phyloP scores from a whole-genome alignment of 1,140 invertebrate genomes.

The Popillia japonica region DNA sequence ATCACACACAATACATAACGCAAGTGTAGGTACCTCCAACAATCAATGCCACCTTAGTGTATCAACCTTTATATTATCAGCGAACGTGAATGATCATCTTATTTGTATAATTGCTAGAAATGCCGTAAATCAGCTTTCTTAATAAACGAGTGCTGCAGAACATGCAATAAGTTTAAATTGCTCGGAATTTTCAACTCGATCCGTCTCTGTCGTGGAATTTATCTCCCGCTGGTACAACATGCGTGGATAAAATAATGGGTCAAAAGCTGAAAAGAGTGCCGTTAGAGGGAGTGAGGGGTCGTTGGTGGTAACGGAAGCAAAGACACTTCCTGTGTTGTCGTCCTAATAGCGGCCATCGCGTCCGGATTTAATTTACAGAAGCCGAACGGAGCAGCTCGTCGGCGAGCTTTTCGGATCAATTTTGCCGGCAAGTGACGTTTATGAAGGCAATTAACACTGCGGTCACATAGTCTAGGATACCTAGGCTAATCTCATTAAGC shows the following conservation, averaged over 20 bases:
- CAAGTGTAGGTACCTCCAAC: too few relatives aligned
- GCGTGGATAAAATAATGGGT: constrained; percentile 3
- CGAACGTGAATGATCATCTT: too few relatives aligned
- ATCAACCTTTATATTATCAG: too few relatives aligned
- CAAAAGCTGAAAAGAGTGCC: neutral
- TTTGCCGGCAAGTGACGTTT: constrained; percentile 25
- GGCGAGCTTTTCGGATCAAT: constrained; percentile 24
- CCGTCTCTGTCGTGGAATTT: neutral
- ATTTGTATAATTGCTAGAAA: too few relatives aligned
- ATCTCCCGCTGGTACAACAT: neutral
- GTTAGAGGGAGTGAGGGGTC: neutral
- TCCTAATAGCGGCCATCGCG: constrained; percentile 12
- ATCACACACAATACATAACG: too few relatives aligned
- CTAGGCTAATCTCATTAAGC: constrained; percentile 6
- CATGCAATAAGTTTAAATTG: neutral
- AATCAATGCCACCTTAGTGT: too few relatives aligned
- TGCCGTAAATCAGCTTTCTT: too few relatives aligned
- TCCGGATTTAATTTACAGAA: constrained; percentile 32
- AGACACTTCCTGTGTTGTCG: neutral
- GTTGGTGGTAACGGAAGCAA: neutral
- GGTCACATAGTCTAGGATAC: constrained; percentile 33
- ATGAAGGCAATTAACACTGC: constrained; percentile 33
- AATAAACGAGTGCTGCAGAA: too few relatives aligned
- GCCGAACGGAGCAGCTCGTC: neutral
- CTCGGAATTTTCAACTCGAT: neutral